phyloP scores from a whole-genome alignment of 1,140 invertebrate genomes.

The Drosophila pseudoananassae region DNA sequence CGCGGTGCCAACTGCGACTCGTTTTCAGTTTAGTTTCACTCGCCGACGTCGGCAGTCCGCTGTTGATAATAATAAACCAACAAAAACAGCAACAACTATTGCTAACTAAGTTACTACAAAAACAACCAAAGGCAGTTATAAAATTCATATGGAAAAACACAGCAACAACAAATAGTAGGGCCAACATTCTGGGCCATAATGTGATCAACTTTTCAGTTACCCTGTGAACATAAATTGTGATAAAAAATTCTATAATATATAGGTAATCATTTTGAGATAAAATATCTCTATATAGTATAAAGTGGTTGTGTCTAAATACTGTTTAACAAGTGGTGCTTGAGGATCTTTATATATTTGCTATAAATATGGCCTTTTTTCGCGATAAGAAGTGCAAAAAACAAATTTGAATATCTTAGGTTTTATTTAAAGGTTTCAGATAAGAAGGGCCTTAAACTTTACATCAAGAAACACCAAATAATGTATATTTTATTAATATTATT shows the following conservation, averaged over 20 bases:
- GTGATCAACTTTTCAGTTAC: slow-evolving; percentile 29
- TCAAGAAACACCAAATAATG: not conserved
- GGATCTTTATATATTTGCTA: not conserved
- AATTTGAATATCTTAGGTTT: slow-evolving; percentile 15
- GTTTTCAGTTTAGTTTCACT: slow-evolving; percentile 74
- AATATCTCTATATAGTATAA: too few relatives aligned
- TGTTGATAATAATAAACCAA: slow-evolving; percentile 66
- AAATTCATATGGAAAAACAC: slow-evolving; percentile 24
- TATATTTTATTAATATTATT: too few relatives aligned
- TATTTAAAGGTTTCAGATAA: not conserved
- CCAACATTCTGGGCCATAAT: slow-evolving; percentile 1
- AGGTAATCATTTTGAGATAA: slow-evolving; percentile 1
- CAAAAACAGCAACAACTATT: slow-evolving; percentile 16
- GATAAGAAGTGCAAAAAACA: slow-evolving; percentile 48
- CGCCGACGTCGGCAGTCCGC: slow-evolving; percentile 49
- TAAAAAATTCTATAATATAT: slow-evolving; percentile 1
- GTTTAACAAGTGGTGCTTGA: too few relatives aligned
- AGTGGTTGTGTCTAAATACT: too few relatives aligned
- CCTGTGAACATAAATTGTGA: slow-evolving; percentile 16
- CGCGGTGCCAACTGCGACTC: slow-evolving; percentile 54
- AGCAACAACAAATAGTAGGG: slow-evolving; percentile 8
- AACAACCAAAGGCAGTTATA: slow-evolving; percentile 1
- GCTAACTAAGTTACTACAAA: slow-evolving; percentile 23
- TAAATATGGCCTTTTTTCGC: not conserved
- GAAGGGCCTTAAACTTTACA: not conserved